These are phyloP conservation scores for Leuciscus waleckii DNA, from an alignment of 2,797 vertebrate genomes.

Conservation along the genomic window DNA sequence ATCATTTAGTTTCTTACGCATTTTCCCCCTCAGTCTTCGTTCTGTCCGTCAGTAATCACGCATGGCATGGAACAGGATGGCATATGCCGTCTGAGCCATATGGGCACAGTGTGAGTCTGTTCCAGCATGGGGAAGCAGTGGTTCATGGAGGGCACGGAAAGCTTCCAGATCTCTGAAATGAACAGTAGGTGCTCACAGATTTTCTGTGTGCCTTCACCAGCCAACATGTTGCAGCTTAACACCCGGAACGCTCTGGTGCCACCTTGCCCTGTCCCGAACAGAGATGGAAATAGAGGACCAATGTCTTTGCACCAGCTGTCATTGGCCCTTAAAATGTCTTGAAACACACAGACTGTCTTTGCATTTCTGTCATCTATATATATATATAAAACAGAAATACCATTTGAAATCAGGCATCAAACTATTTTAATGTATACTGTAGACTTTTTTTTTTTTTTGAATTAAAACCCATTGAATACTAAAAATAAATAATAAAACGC, in stretches of 20 bases:
- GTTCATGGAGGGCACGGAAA: conserved; percentile 67
- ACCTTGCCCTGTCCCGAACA: conserved; percentile 75
- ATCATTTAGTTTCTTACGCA: conserved; percentile 1
- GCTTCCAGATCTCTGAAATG: conserved; percentile 78
- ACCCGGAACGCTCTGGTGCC: conserved; percentile 71
- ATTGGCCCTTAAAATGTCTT: conserved; percentile 70
- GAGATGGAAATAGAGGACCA: conserved; percentile 74
- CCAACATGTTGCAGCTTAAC: conserved; percentile 77
- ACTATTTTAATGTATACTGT: neutral
- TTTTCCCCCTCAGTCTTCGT: conserved; percentile 40
- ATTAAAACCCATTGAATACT: neutral
- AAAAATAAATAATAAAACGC: neutral
- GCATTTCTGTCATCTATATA: conserved; percentile 36
- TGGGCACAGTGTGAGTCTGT: conserved; percentile 73
- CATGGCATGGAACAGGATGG: conserved; percentile 68
- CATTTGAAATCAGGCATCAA: neutral
- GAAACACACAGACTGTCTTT: conserved; percentile 65
- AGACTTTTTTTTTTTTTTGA: neutral
- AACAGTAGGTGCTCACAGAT: conserved; percentile 75
- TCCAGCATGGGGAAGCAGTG: conserved; percentile 69
- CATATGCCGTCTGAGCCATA: conserved; percentile 75
- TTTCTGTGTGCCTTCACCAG: conserved; percentile 75
- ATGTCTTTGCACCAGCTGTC: conserved; percentile 78
- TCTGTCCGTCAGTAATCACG: conserved; percentile 58
- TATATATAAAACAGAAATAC: neutral